Evolutionary conservation across 2,113 vertebrate genomes (phyloP), one percentile per base, ranked within the genome.

Genomic region (Pogonocichla stellata): DNA sequence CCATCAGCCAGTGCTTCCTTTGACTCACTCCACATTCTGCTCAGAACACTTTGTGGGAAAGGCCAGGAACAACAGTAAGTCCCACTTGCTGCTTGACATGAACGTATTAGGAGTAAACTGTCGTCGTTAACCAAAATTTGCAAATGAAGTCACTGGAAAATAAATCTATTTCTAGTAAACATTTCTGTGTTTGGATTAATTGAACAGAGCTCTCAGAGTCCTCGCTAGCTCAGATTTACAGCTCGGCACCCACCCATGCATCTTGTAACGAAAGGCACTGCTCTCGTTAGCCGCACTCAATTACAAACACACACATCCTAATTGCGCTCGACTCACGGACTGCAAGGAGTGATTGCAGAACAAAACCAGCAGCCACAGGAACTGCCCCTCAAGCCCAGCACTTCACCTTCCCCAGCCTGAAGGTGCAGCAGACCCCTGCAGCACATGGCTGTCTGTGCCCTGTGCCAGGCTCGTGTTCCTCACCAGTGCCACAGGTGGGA

Each of bases 71-170:
- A 19, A 92, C 88, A 92, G 57, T 75, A 94, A 89, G 96, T 82
- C 67, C 88, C 79, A 83, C 81, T 91, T 92, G 93, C 88, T 90
- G 91, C 88, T 94, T 90, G 90, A 94, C 77, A 86, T 33, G 72
- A 95, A 88, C 70, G 28, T 33, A 90, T 67, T 96, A 95, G 2
- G 36, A 96, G 85, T 93, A 97, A 93, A 96, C 77, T 88, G 95
- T 66, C 94, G 85, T 57, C 84, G 48, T 91, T 94, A 91, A 94
- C 80, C 72, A 89, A 84, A 94, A 96, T 88, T 77, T 95, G 65
- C 77, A 97, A 92, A 95, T 87, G 91, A 81, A 96, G 90, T 83
- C 73, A 71, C 18, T 73, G 64, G 82, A 93, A 92, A 90, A 86
- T 31, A 67, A 42, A 86, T 91, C 48, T 80, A 79, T 87, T 86